Conservation (phyloP, 2,888 invertebrate genomes). For the Smittia aterrima region DNA sequence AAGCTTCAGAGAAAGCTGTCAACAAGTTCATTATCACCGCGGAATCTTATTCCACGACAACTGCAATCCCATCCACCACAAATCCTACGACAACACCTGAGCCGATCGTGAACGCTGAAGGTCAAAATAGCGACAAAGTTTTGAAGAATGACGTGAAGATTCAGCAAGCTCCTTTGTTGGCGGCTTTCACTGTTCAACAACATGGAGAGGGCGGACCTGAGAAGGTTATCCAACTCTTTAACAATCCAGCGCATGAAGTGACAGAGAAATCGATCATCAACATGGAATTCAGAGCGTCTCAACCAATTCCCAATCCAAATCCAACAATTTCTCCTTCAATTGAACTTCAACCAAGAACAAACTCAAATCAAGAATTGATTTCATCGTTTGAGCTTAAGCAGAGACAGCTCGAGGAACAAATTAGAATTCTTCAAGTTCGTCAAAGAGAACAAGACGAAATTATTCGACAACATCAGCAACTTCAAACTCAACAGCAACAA, state of each 20-base stretch:
- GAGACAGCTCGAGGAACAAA: conserved; percentile 66
- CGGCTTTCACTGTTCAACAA: conserved; percentile 82
- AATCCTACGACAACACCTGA: conserved; percentile 63
- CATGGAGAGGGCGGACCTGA: conserved; percentile 76
- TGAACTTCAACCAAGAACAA: conserved; percentile 49
- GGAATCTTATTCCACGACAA: conserved; percentile 48
- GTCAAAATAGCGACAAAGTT: conserved; percentile 66
- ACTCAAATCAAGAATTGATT: conserved; percentile 46
- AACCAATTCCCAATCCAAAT: conserved; percentile 38
- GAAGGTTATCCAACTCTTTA: conserved; percentile 72
- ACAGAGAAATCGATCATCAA: conserved; percentile 33
- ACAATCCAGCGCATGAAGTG: conserved; percentile 51
- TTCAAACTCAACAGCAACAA: conserved; percentile 57
- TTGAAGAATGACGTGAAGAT: conserved; percentile 73
- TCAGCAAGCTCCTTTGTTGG: conserved; percentile 75
- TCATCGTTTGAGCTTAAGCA: conserved; percentile 64
- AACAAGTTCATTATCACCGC: conserved; percentile 43
- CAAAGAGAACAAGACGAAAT: conserved; percentile 69
- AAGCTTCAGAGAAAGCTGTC: conserved; percentile 47
- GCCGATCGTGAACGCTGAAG: conserved; percentile 67
- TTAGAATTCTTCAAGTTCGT: conserved; percentile 64
- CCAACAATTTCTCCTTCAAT: conserved; percentile 47
- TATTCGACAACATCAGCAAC: conserved; percentile 62
- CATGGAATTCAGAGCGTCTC: conserved; percentile 29
- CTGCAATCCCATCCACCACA: conserved; percentile 53